Base-by-base conservation (phyloP, 2,113 vertebrate species). In the Ammodytes dubius region DNA sequence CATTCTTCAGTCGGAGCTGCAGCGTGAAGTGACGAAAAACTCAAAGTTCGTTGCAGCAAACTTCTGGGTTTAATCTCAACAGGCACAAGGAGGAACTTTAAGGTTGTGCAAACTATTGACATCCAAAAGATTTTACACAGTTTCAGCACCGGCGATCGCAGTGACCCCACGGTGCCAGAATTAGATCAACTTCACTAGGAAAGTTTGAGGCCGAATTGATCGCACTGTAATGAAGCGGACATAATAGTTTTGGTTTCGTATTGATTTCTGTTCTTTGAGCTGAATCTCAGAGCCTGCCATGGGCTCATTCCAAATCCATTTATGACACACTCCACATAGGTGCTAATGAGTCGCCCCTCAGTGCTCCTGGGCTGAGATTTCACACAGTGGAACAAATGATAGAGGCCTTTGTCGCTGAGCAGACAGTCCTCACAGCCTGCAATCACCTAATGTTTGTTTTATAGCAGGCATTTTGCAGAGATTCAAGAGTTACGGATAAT, bases 291-390 rank as follows among this genome's bases (percentile, higher is more conserved):
- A 58, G 54, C 69, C 74, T n/a, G 63, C 45, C 43, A 35, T 42
- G 49, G 50, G 35, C 82, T 87, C 37, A 39, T 74, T 87, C 27
- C 58, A 50, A 60, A 50, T 86, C 72, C 73, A 59, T 69, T 78
- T 69, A 59, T 61, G 78, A 79, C 56, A 47, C 78, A 12, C 39
- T 76, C 70, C 37, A 46, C 82, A 1, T 9, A 5, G 13, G 56
- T 8, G 50, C 70, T 85, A 91, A 85, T 85, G 83, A 91, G 72
- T 66, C 75, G 12, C 70, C 74, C 27, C n/a, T 60, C 66, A 14
- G 49, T 70, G 72, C 79, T 81, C 77, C 66, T 74, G 53, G 59
- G 57, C 82, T n/a, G 83, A 91, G 87, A 89, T 88, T 89, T 77
- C 64, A 40, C 76, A 57, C 0, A 17, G 61, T 3, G 53, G 35